phyloP scores from a whole-genome alignment of 2,113 vertebrate species.

The Seriola aureovittata region DNA sequence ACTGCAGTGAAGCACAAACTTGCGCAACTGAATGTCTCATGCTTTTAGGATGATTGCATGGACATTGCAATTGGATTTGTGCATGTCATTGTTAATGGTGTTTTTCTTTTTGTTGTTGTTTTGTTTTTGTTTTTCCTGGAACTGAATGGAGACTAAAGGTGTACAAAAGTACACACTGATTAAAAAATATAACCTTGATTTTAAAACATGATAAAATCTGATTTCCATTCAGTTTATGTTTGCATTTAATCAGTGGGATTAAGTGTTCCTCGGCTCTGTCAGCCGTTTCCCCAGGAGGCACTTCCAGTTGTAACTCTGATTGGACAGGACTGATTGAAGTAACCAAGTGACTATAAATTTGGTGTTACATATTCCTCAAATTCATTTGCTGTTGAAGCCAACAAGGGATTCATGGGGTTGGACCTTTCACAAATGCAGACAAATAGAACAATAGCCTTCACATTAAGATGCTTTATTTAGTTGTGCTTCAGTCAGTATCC shows the following conservation, averaged over 20 bases:
- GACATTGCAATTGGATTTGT: neutral
- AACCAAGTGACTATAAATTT: slow-evolving; percentile 14
- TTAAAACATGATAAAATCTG: neutral
- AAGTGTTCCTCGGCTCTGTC: neutral
- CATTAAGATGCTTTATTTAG: slow-evolving; percentile 33
- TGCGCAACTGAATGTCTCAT: neutral
- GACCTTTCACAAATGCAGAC: slow-evolving; percentile 24
- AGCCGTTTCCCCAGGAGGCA: slow-evolving; percentile 13
- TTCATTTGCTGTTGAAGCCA: neutral
- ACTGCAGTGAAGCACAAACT: neutral
- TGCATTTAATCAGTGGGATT: slow-evolving; percentile 18
- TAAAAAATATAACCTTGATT: neutral
- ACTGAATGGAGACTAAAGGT: neutral
- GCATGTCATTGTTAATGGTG: neutral
- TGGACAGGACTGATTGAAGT: slow-evolving; percentile 17
- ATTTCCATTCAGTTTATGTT: slow-evolving; percentile 3
- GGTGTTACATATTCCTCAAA: neutral
- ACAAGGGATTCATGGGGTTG: slow-evolving; percentile 2
- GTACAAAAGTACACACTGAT: neutral
- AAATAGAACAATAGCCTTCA: slow-evolving; percentile 38
- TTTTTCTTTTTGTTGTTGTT: neutral
- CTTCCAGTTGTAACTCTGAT: neutral
- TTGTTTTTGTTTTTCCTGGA: neutral
- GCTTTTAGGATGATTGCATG: slow-evolving; percentile 3
- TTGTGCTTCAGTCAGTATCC: slow-evolving; percentile 34